Conservation (phyloP, 2,113 vertebrate species). For the Furnarius figulus region DNA sequence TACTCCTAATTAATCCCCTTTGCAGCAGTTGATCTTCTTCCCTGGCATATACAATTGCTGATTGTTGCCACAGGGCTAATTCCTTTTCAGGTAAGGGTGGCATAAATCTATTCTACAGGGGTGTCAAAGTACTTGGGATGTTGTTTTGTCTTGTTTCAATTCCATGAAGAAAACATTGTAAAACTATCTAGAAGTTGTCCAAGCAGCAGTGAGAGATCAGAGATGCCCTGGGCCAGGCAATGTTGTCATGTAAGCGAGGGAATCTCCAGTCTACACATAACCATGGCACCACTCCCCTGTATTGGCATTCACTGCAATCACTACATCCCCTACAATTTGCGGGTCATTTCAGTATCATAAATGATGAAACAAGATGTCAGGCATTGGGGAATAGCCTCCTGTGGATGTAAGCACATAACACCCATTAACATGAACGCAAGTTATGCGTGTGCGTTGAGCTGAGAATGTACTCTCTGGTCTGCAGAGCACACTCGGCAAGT, state of each 20-base stretch:
- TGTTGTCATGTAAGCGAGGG: fast-evolving
- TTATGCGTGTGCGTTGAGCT: neutral
- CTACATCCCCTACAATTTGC: neutral
- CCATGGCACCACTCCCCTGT: fast-evolving
- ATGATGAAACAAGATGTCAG: neutral
- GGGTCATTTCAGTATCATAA: slow-evolving; percentile 1
- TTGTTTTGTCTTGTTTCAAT: neutral
- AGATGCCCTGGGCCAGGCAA: neutral
- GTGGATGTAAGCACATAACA: neutral
- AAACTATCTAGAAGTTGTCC: neutral
- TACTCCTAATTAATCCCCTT: neutral
- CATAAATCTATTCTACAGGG: neutral
- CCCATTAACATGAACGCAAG: neutral
- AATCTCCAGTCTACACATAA: neutral
- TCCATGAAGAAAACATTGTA: neutral
- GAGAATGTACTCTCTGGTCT: neutral
- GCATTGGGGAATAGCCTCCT: neutral
- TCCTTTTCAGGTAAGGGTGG: neutral
- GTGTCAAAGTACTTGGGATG: neutral
- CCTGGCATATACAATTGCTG: neutral
- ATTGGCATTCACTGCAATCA: neutral
- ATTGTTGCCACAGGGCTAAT: neutral
- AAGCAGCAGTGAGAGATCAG: neutral
- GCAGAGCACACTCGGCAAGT: neutral
- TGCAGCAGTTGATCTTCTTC: neutral